Conservation (phyloP, 2,113 vertebrate genomes). For the Gymnogyps californianus region DNA sequence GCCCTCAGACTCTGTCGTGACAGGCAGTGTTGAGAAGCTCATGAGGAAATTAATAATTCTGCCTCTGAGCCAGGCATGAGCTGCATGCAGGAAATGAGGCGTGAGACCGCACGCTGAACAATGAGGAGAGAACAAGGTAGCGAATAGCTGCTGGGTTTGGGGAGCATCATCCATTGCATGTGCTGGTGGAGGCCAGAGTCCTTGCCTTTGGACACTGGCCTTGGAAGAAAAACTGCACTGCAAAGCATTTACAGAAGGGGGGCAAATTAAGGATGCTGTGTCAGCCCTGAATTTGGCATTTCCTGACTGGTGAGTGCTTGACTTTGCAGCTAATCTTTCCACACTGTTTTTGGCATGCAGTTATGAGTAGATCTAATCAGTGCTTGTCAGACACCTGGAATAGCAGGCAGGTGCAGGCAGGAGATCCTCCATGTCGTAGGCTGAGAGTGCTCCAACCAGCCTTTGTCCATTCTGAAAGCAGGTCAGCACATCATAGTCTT, state of each 20-base stretch:
- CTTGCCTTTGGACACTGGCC: not conserved
- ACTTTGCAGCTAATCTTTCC: slow-evolving; percentile 27
- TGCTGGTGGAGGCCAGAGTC: not conserved
- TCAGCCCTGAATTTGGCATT: slow-evolving; percentile 4
- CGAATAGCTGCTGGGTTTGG: not conserved
- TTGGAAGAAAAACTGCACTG: not conserved
- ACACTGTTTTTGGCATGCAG: not conserved
- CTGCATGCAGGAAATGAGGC: slow-evolving; percentile 12
- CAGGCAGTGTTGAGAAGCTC: slow-evolving; percentile 9
- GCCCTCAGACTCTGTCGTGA: slow-evolving; percentile 7
- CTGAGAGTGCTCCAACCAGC: not conserved
- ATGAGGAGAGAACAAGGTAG: not conserved
- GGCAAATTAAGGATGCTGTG: not conserved
- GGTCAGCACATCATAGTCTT: not conserved
- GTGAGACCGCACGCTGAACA: not conserved
- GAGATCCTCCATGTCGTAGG: fast-evolving
- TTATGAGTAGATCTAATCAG: slow-evolving; percentile 2
- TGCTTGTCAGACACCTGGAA: not conserved
- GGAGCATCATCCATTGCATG: not conserved
- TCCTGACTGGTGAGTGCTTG: slow-evolving; percentile 35
- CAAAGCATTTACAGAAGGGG: not conserved
- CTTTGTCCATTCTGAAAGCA: not conserved
- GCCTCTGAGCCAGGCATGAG: slow-evolving; percentile 11
- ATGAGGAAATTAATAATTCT: slow-evolving; percentile 43
- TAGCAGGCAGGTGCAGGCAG: not conserved